These are phyloP conservation scores for Erebia palarica DNA, from an alignment of 2,888 invertebrate species.

Conservation along the genomic window DNA sequence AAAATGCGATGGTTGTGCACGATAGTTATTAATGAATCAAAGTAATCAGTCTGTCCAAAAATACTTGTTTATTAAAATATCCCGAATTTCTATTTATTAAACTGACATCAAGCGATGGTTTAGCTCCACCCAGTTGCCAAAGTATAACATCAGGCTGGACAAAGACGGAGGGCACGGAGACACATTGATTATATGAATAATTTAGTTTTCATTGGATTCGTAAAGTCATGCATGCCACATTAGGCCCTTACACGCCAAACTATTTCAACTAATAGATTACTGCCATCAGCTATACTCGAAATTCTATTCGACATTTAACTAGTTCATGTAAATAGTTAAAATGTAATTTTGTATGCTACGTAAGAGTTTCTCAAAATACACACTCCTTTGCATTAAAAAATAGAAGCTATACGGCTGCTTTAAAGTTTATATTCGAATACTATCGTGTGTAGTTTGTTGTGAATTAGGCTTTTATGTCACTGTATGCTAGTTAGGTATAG, in stretches of 20 bases:
- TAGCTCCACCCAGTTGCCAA: not conserved
- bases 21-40: constrained; percentile 69
- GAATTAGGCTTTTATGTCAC: constrained; percentile 77
- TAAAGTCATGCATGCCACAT: constrained; percentile 70
- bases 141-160: not conserved
- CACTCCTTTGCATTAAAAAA: constrained; percentile 76
- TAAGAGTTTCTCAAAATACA: constrained; percentile 76
- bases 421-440: constrained; percentile 70
- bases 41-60: constrained; percentile 75
- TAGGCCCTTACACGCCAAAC: constrained; percentile 65
- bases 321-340: constrained; percentile 72
- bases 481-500: constrained; percentile 75
- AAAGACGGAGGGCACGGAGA: constrained; percentile 28
- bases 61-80: constrained; percentile 38
- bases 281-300: constrained; percentile 40
- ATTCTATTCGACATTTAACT: constrained; percentile 54
- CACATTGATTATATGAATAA: constrained; percentile 38
- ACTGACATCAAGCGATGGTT: not conserved
- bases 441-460: constrained; percentile 80
- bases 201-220: constrained; percentile 61
- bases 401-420: constrained; percentile 70
- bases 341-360: constrained; percentile 79
- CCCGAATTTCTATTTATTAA: constrained; percentile 16
- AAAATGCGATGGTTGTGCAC: constrained; percentile 79
- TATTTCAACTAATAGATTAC: constrained; percentile 65